Conservation (phyloP, 2,888 invertebrate genomes). For the Tryphoninae sp. region DNA sequence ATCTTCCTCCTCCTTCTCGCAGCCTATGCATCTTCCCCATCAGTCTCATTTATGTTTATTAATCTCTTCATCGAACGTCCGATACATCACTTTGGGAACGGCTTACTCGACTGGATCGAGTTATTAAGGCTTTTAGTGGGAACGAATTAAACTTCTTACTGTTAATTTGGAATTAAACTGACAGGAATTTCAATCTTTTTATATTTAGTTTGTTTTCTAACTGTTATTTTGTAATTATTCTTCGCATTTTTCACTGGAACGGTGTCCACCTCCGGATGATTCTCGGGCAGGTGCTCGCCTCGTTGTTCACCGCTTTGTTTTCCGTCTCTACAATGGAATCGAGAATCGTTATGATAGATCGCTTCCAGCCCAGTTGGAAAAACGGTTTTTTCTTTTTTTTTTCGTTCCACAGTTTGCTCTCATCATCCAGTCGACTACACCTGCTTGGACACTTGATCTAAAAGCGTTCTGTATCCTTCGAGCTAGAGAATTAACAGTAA, state of each 20-base stretch:
- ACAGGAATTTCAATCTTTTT: conserved; percentile 23
- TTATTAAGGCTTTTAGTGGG: background rate
- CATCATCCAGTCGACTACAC: conserved; percentile 44
- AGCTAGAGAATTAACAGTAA: too few species aligned
- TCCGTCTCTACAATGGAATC: conserved; percentile 15
- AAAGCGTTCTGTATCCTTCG: background rate
- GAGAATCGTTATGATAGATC: conserved; percentile 45
- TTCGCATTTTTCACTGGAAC: conserved; percentile 13
- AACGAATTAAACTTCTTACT: too few species aligned
- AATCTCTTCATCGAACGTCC: conserved; percentile 58
- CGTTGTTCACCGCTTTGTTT: conserved; percentile 47
- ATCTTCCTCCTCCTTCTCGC: conserved; percentile 28
- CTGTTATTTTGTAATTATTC: background rate
- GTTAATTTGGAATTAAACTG: background rate
- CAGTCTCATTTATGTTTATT: conserved; percentile 60
- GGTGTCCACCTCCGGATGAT: conserved; percentile 13
- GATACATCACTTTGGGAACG: conserved; percentile 53
- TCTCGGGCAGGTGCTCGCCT: conserved; percentile 35
- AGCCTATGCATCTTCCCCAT: conserved; percentile 11
- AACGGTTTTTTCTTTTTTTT: conserved; percentile 45
- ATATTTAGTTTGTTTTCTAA: background rate
- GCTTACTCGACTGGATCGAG: conserved; percentile 19
- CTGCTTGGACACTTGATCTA: conserved; percentile 49
- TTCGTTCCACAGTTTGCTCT: conserved; percentile 33
- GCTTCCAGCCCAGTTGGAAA: conserved; percentile 33